Evolutionary conservation across 1,140 invertebrate species (phyloP).

Genomic region (Hycleus phaleratus): DNA sequence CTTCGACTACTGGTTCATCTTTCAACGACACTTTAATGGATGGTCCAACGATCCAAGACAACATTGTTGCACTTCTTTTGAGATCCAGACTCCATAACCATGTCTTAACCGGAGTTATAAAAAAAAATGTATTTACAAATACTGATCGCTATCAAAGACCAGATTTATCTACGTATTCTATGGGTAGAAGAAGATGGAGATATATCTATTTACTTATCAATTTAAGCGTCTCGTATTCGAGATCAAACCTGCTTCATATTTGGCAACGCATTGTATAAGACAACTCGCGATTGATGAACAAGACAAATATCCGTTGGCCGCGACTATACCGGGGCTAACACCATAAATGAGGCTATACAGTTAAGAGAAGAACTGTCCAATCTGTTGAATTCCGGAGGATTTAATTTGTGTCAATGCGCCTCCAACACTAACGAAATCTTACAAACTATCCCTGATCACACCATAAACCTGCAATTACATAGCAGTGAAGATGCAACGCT

Average conservation of each 20-base stretch:
- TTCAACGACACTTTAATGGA: slow-evolving; percentile 25
- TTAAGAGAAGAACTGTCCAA: no score
- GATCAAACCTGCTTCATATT: slow-evolving; percentile 34
- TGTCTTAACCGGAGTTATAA: slow-evolving; percentile 40
- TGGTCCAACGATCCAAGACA: slow-evolving; percentile 26
- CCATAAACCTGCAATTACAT: background rate
- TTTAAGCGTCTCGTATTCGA: slow-evolving; percentile 29
- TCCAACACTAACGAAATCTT: slow-evolving; percentile 5
- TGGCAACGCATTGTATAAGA: slow-evolving; percentile 35
- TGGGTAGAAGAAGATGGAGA: slow-evolving; percentile 27
- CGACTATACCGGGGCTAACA: slow-evolving; percentile 27
- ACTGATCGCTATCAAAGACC: slow-evolving; percentile 27
- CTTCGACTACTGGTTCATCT: slow-evolving; percentile 21
- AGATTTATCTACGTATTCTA: slow-evolving; percentile 33
- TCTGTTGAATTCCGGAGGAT: slow-evolving; percentile 9
- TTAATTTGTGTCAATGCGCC: slow-evolving; percentile 18
- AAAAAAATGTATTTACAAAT: slow-evolving; percentile 39
- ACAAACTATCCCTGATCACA: background rate
- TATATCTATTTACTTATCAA: slow-evolving; percentile 16
- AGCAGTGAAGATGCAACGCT: background rate
- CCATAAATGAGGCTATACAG: slow-evolving; percentile 16
- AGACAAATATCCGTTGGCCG: slow-evolving; percentile 24
- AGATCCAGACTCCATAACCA: slow-evolving; percentile 37
- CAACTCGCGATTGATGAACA: slow-evolving; percentile 26
- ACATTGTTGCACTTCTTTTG: slow-evolving; percentile 33